Conservation (phyloP, 1,140 invertebrate species). For the Tetramorium parvispinum region DNA sequence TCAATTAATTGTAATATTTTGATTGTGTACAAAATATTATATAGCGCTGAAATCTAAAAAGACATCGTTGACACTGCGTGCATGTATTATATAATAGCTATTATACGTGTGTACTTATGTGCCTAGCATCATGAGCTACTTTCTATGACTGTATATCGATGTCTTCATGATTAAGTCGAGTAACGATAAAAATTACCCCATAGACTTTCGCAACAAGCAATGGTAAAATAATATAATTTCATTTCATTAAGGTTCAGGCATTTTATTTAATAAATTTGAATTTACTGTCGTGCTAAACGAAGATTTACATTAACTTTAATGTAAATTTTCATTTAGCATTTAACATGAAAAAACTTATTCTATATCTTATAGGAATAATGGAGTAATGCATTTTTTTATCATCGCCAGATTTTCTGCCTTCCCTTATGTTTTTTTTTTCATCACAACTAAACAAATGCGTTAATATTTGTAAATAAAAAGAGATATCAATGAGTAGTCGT, state of each 20-base stretch:
- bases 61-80: conserved; percentile 17
- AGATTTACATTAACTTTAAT: conserved; percentile 15
- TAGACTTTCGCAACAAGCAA: background rate
- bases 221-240: background rate
- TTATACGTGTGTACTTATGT: conserved; percentile 49
- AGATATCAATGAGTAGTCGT: background rate
- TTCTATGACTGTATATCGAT: conserved; percentile 30
- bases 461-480: background rate
- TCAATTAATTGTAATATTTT: conserved; percentile 19
- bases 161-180: conserved; percentile 36
- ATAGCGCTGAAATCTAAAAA: background rate
- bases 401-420: background rate
- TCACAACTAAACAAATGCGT: background rate
- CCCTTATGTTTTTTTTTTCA: background rate
- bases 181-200: conserved; percentile 4
- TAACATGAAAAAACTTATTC: background rate
- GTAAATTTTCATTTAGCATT: background rate
- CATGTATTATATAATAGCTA: conserved; percentile 41
- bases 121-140: conserved; percentile 42
- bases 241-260: background rate
- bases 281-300: background rate
- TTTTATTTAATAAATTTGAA: conserved; percentile 20
- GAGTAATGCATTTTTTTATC: background rate
- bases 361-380: background rate
- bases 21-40: conserved; percentile 48